Percentiles rank a stretch among this genome's conserved stretches.
Conservation (phyloP, 2,113 vertebrate genomes). For the Ondatra zibethicus region DNA sequence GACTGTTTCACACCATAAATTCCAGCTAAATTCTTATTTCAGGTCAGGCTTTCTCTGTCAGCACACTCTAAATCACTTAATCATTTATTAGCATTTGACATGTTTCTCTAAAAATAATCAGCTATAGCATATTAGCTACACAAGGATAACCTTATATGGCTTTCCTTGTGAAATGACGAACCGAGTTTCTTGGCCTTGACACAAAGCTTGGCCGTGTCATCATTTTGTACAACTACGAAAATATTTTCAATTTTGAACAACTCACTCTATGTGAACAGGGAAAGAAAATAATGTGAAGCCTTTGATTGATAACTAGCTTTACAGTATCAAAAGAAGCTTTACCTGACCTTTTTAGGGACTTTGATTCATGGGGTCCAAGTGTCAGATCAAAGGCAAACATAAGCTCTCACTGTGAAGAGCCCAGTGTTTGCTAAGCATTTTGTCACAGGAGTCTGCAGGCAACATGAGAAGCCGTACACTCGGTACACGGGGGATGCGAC, state of each 20-base stretch:
- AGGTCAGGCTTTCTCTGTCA: constrained; percentile 71
- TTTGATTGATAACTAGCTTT: constrained; percentile 45
- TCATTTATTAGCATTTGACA: constrained; percentile 76
- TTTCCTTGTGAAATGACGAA: constrained; percentile 64
- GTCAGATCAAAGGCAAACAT: constrained; percentile 52
- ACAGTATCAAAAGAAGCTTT: constrained; percentile 9
- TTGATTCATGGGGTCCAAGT: constrained; percentile 26
- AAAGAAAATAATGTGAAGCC: constrained; percentile 39
- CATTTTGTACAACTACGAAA: constrained; percentile 35
- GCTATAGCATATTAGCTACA: constrained; percentile 63
- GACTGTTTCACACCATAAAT: constrained; percentile 79
- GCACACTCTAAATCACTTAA: constrained; percentile 72
- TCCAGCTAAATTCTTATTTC: constrained; percentile 69
- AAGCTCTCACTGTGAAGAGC: background rate
- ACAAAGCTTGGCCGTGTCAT: constrained; percentile 40
- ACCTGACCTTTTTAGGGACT: constrained; percentile 3
- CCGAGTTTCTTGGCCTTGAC: constrained; percentile 31
- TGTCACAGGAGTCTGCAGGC: background rate
- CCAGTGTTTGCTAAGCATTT: background rate
- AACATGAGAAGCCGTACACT: background rate
- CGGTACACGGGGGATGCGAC: background rate
- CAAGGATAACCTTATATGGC: constrained; percentile 69
- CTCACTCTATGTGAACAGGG: constrained; percentile 49
- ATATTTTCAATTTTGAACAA: constrained; percentile 29
- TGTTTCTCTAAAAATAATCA: constrained; percentile 78